Percentiles rank a stretch among this genome's conserved stretches.
Conservation (phyloP, 2,888 invertebrate species). For the Eupithecia tripunctaria region DNA sequence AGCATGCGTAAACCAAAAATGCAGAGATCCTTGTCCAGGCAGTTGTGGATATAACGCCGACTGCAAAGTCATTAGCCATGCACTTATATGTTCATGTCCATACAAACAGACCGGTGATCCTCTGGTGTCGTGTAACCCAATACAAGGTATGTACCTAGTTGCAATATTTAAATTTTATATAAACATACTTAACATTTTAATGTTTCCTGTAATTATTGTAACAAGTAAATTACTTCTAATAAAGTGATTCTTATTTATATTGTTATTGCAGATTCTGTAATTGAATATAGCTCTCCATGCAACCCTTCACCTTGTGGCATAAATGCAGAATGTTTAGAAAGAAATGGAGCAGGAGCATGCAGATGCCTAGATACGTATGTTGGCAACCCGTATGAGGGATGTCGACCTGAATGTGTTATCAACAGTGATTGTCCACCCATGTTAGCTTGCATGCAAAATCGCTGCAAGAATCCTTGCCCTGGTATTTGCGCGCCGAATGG, state of each 20-base stretch:
- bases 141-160: conserved; percentile 63
- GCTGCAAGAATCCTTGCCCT: conserved; percentile 92
- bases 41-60: conserved; percentile 88
- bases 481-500: conserved; percentile 90
- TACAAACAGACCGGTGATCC: conserved; percentile 88
- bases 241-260: conserved; percentile 20
- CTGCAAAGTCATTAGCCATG: conserved; percentile 90
- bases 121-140: conserved; percentile 74
- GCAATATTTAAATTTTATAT: not conserved
- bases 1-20: conserved; percentile 88
- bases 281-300: conserved; percentile 85
- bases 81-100: conserved; percentile 87
- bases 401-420: conserved; percentile 92
- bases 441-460: conserved; percentile 89
- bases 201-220: not conserved
- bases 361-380: conserved; percentile 86
- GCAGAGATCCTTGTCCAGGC: conserved; percentile 88
- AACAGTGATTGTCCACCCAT: conserved; percentile 91
- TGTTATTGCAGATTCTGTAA: conserved; percentile 62
- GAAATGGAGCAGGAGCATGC: conserved; percentile 88
- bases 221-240: not conserved
- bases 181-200: not conserved
- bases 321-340: conserved; percentile 86
- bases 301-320: conserved; percentile 88
- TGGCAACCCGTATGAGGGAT: conserved; percentile 85